Percentiles rank a stretch among this genome's conserved stretches.
These are phyloP conservation scores for Isotomurus palustris DNA, from an alignment of 2,888 invertebrate genomes.

Conservation along the genomic window DNA sequence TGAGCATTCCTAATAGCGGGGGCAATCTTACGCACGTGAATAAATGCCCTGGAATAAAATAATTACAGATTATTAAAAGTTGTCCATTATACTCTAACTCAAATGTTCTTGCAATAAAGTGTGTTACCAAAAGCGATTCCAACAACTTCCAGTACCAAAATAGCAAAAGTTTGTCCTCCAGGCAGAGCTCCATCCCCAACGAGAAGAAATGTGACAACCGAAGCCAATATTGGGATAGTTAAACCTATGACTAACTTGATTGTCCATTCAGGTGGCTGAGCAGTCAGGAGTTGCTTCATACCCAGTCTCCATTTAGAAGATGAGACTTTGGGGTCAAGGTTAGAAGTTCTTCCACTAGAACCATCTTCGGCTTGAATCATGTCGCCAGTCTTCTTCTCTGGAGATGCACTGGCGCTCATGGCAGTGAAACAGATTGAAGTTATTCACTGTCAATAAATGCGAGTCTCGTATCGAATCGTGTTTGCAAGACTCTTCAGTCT, in stretches of 20 bases:
- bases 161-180: conserved; percentile 17
- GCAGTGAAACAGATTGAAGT: no score
- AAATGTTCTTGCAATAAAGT: neutral
- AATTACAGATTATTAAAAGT: neutral
- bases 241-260: neutral
- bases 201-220: conserved; percentile 24
- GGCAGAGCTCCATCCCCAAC: conserved; percentile 24
- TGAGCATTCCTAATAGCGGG: conserved; percentile 81
- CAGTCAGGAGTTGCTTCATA: no score
- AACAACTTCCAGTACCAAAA: conserved; percentile 3
- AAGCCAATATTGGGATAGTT: conserved; percentile 18
- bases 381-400: no score
- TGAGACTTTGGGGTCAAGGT: no score
- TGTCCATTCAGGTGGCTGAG: neutral
- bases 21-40: conserved; percentile 74
- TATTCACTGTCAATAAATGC: no score
- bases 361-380: no score
- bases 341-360: no score
- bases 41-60: conserved; percentile 63
- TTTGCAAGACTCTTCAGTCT: no score
- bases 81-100: neutral
- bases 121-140: conserved; percentile 13
- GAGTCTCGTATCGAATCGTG: no score
- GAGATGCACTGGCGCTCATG: no score
- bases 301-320: no score